Base-by-base conservation (phyloP, 2,797 vertebrate genomes). In the Petrocephalus sullivani region DNA sequence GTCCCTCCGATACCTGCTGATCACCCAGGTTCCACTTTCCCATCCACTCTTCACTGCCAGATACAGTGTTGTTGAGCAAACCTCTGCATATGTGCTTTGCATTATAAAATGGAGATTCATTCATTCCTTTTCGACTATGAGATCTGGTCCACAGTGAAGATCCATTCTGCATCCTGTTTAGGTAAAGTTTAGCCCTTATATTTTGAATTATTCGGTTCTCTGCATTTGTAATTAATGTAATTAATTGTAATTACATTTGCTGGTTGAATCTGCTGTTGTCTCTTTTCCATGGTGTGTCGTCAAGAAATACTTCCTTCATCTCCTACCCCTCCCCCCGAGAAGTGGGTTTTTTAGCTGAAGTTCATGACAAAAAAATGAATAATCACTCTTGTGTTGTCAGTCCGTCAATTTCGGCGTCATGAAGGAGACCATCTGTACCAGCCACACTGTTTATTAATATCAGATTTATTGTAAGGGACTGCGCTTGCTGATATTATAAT, bases 141-240 rank as follows among this genome's bases (percentile, higher is more conserved):
- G 8, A 21, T 85, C 9, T 54, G 53, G 1, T 54, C 23, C 49
- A 33, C 23, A 54, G 9, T 5, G 0, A 56, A 14, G 21, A 12
- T 85, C 83, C 53, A 85, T 85, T 33, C 83, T 85, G 83, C 53
- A 85, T 37, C 53, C n/a, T 54, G 19, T 83, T 85, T 54, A 54
- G 21, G 23, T 14, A 57, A 7, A 53, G 28, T 57, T 14, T 7
- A 56, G 5, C 83, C n/a, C 14, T 49, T 53, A 10, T 83, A 23
- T 46, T 83, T 21, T 49, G 2, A 83, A 21, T 49, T 1, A 12
- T 46, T 33, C 49, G 7, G n/a, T 33, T 33, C 28, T 33, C 10
- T 0, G 23, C 10, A 28, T 64, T 67, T 28, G 12, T 33, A 33
- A 67, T 33, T 16, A 67, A 23, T 33, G 23, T 28, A 28, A 28